Percentiles rank a stretch among this genome's conserved stretches.
These are phyloP conservation scores for Alosa alosa DNA, from an alignment of 2,113 vertebrate genomes.

Conservation along the genomic window DNA sequence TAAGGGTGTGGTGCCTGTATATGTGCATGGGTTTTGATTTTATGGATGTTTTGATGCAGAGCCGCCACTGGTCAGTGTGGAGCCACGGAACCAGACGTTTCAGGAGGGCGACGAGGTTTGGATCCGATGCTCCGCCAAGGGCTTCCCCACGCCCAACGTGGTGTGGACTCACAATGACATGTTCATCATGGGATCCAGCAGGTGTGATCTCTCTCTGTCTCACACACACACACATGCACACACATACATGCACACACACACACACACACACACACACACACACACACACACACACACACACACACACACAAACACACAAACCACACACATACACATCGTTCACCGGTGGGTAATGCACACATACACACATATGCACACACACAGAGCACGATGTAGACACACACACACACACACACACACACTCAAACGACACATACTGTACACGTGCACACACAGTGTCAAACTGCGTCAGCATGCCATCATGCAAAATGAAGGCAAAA, in stretches of 20 bases:
- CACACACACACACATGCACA: neutral
- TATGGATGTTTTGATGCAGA: constrained; percentile 64
- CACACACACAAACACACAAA: neutral
- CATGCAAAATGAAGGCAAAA: no score
- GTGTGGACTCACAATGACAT: constrained; percentile 89
- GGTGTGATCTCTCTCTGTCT: constrained; percentile 62
- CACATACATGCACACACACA: neutral
- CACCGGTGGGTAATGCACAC: no score
- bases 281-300: neutral
- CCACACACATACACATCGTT: no score
- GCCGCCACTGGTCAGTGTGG: constrained; percentile 78
- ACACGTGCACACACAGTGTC: neutral
- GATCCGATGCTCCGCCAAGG: constrained; percentile 82
- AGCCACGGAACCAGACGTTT: constrained; percentile 86
- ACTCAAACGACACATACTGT: neutral
- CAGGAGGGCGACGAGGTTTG: constrained; percentile 80
- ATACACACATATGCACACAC: neutral
- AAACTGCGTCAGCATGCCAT: no score
- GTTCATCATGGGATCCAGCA: constrained; percentile 84
- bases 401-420: neutral
- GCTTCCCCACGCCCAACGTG: constrained; percentile 82
- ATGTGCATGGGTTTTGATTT: neutral
- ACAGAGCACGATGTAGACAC: neutral
- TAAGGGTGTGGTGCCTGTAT: neutral
- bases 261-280: neutral